These are phyloP conservation scores for Epirrhoe tristata DNA, from an alignment of 2,888 invertebrate species.

Conservation along the genomic window DNA sequence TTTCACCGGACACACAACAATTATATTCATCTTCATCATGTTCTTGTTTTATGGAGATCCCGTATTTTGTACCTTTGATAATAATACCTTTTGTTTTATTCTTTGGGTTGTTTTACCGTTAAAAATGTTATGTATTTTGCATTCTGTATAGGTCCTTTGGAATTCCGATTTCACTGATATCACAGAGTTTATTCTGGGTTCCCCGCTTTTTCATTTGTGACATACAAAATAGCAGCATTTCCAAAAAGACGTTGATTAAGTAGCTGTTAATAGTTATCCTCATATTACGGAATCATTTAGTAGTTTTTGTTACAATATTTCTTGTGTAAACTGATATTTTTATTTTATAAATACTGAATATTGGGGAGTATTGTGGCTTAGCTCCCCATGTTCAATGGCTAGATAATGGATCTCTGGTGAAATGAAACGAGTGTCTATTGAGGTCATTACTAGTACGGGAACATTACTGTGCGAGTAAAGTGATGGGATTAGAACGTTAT, in stretches of 20 bases:
- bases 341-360: too few species aligned
- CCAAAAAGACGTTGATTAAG: too few species aligned
- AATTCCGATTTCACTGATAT: neutral
- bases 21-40: constrained; percentile 42
- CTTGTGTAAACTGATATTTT: too few species aligned
- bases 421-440: constrained; percentile 60
- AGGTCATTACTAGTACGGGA: constrained; percentile 54
- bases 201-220: too few species aligned
- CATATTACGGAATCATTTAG: too few species aligned
- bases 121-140: neutral
- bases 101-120: neutral
- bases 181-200: neutral
- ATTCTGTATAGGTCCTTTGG: neutral
- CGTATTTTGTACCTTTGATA: constrained; percentile 19
- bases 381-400: constrained; percentile 52
- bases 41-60: constrained; percentile 35
- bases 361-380: neutral
- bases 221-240: too few species aligned
- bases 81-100: constrained; percentile 13
- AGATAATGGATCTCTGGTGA: constrained; percentile 59
- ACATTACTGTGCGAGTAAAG: constrained; percentile 45
- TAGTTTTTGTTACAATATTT: too few species aligned
- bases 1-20: constrained; percentile 37
- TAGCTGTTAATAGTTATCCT: too few species aligned
- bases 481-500: constrained; percentile 13